Conservation (phyloP, 2,888 invertebrate genomes). For the Steinernema carpocapsae region DNA sequence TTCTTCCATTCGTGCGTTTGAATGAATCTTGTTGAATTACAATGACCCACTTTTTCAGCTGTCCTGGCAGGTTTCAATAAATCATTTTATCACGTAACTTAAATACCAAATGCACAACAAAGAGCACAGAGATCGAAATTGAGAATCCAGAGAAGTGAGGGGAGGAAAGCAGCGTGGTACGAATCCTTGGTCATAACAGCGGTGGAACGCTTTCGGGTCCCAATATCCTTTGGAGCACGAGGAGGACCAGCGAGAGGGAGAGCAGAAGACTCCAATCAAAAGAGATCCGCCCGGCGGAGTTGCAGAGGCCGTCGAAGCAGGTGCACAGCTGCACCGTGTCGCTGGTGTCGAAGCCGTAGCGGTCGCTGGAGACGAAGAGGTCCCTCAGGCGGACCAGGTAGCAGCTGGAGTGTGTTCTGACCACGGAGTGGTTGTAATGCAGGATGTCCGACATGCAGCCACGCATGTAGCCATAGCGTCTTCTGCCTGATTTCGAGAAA, state of each 20-base stretch:
- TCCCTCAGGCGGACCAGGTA: slow-evolving; percentile 48
- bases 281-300: slow-evolving; percentile 39
- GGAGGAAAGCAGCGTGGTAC: slow-evolving; percentile 20
- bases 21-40: no score
- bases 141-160: background rate
- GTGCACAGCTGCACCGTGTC: slow-evolving; percentile 49
- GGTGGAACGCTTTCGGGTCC: background rate
- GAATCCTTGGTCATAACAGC: background rate
- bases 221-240: slow-evolving; percentile 10
- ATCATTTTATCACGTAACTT: no score
- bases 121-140: no score
- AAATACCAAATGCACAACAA: no score
- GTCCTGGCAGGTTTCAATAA: no score
- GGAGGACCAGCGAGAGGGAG: background rate
- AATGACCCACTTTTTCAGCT: no score
- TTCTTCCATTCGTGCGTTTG: no score
- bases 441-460: slow-evolving; percentile 67
- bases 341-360: slow-evolving; percentile 31
- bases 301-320: slow-evolving; percentile 55
- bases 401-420: slow-evolving; percentile 42
- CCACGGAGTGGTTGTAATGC: slow-evolving; percentile 50
- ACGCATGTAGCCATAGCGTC: slow-evolving; percentile 64
- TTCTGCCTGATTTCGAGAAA: slow-evolving; percentile 53
- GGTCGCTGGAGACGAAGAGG: slow-evolving; percentile 48
- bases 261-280: background rate